phyloP scores from a whole-genome alignment of 2,888 invertebrate genomes.

The Hemistola chrysoprasaria region DNA sequence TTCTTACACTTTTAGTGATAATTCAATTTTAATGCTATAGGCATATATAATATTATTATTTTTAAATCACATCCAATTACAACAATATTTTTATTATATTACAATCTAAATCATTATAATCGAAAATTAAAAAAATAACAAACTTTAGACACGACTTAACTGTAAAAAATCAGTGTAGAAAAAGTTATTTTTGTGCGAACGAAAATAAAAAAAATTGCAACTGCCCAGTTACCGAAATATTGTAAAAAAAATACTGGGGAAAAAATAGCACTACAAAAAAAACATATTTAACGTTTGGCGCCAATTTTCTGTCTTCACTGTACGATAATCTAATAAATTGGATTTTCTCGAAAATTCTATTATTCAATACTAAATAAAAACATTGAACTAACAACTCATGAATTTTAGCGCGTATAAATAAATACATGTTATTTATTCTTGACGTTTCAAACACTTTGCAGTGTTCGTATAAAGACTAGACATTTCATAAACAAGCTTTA shows the following conservation, averaged over 20 bases:
- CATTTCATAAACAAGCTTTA: too few species aligned
- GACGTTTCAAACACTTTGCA: too few species aligned
- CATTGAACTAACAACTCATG: too few species aligned
- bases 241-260: slow-evolving; percentile 21
- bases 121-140: slow-evolving; percentile 24
- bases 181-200: slow-evolving; percentile 16
- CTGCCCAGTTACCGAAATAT: slow-evolving; percentile 10
- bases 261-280: slow-evolving; percentile 9
- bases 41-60: slow-evolving; percentile 33
- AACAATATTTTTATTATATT: slow-evolving; percentile 33
- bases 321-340: too few species aligned
- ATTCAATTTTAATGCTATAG: slow-evolving; percentile 30
- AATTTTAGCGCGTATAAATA: too few species aligned
- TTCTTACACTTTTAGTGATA: slow-evolving; percentile 47
- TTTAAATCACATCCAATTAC: slow-evolving; percentile 56
- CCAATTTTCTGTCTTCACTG: slow-evolving; percentile 32
- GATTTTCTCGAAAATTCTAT: too few species aligned
- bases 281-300: slow-evolving; percentile 35
- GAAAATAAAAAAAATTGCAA: slow-evolving; percentile 15
- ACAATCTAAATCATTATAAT: slow-evolving; percentile 17
- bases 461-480: too few species aligned
- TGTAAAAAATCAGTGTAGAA: slow-evolving; percentile 17
- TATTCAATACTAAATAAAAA: too few species aligned
- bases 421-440: too few species aligned
- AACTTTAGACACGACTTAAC: slow-evolving; percentile 19